Evolutionary conservation across 2,113 vertebrate species (phyloP), one percentile per base, ranked within the genome.

Genomic region (Antechinus flavipes): DNA sequence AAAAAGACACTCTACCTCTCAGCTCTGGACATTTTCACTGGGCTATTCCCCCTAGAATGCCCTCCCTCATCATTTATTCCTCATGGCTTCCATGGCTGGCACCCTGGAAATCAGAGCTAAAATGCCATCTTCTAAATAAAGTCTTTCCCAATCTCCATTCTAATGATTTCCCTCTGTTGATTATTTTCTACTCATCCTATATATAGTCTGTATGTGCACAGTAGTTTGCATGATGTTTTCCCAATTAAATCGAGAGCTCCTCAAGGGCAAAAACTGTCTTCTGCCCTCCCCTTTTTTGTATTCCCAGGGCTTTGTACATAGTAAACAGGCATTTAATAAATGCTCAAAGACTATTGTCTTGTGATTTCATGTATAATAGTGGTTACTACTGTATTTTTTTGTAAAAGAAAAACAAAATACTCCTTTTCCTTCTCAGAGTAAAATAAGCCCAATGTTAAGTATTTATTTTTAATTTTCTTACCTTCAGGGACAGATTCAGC

Each of bases 401-500:
- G 54, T 8, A 23, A 89, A 42, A 93, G 47, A 93, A 84, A 84
- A 92, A 1, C 30, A 92, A 26, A 95, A 54, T 27, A 14, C 54
- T 46, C 8, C 91, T 47, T 90, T 58, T 47, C 50, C 8, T 91
- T 54, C 89, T 76, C 35, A 47, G 89, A 89, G 42, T 3, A 47
- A 12, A 46, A 1, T 27, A 58, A 52, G 54, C 8, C 3, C 1
- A 5, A 35, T 42, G n/a, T 84, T 84, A 84, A n/a, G 22, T 35
- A 6, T 10, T 23, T 8, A 11, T 8, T 22, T 30, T 5, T 26
- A 25, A 35, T 2, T 2, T 6, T 19, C 98, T 98, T 97, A 99
- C 99, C 99, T 35, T 99, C 99, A 0, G 99, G 99, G 50, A 99
- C 99, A 35, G 99, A 99, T 97, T 99, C 99, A 0, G 99, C 99